Evolutionary conservation across 1,140 invertebrate species (phyloP).

Genomic region (Calephelis nemesis): DNA sequence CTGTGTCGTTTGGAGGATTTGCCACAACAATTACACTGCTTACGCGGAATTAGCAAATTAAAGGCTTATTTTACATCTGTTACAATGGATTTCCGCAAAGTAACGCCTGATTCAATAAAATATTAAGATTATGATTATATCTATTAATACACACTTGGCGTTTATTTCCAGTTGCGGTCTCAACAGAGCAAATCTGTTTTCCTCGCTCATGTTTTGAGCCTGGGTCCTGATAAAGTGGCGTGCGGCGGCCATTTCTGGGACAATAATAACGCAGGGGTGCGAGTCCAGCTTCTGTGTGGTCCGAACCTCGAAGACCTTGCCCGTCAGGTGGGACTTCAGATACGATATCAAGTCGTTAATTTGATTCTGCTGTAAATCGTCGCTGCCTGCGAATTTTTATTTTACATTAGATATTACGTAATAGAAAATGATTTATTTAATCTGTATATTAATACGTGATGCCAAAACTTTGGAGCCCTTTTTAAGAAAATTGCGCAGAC

Average conservation of each 20-base stretch:
- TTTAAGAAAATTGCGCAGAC: no score
- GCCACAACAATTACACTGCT: no score
- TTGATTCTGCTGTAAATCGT: conserved; percentile 85
- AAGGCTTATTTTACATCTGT: no score
- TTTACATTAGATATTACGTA: not conserved
- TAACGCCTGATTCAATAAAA: no score
- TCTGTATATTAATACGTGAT: no score
- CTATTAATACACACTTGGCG: conserved; percentile 83
- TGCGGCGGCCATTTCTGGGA: conserved; percentile 97
- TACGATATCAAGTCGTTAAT: conserved; percentile 88
- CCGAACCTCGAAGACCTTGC: conserved; percentile 90
- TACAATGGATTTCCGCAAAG: no score
- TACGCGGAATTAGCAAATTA: no score
- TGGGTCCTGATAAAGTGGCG: conserved; percentile 96
- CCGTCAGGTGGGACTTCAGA: conserved; percentile 86
- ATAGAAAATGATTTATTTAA: no score
- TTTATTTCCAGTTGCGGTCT: conserved; percentile 97
- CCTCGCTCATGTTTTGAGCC: conserved; percentile 90
- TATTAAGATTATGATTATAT: no score
- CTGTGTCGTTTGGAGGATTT: no score
- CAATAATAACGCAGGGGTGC: conserved; percentile 96
- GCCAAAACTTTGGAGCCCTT: no score
- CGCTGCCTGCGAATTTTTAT: conserved; percentile 76
- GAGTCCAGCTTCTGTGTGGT: conserved; percentile 90
- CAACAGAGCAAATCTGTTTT: conserved; percentile 91